Evolutionary conservation across 2,797 vertebrate species (phyloP), one percentile per base, ranked within the genome.

Genomic region (Eulemur rubriventer): DNA sequence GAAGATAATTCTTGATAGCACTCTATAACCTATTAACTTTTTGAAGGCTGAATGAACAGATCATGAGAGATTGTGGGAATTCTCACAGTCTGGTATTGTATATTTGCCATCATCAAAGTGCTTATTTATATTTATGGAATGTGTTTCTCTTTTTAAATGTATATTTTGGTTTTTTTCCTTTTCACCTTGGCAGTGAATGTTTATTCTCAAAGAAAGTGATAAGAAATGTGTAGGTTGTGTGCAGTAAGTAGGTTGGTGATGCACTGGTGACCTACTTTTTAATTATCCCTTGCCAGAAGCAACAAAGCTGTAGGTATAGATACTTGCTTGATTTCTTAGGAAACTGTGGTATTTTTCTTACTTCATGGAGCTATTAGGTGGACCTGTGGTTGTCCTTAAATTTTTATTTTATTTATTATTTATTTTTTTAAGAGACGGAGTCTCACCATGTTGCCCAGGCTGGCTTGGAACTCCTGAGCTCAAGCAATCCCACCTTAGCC

Each of bases 291-390:
- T 86, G 75, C 81, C 73, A 57, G 52, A 81, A 95, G 79, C 20
- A 76, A 6, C 41, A 95, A 76, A 81, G 17, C 69, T 81, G 2
- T 61, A 22, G 20, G 33, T 88, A 61, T 6, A 52, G 43, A 18
- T 63, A 26, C 35, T 81, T 72, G 38, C 33, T 57, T 67, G 46
- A 57, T 76, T 92, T 81, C 52, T 88, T 93, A 73, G 57, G 28
- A 79, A 93, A 95, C n/a, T 70, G 55, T 69, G 63, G 4, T 61
- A 24, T 69, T 89, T 94, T 89, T 89, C 50, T 92, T 91, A 84
- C 20, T 5, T 81, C 24, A 30, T 48, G 38, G 48, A 83, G 20
- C 6, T 92, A 1, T 92, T 76, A 59, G 57, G n/a, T 92, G 61
- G 28, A 41, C 69, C 22, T 70, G 8, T 94, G 35, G 55, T 85